Evolutionary conservation across 2,113 vertebrate species (phyloP), one percentile per base, ranked within the genome.

Genomic region (Poicephalus gulielmi): DNA sequence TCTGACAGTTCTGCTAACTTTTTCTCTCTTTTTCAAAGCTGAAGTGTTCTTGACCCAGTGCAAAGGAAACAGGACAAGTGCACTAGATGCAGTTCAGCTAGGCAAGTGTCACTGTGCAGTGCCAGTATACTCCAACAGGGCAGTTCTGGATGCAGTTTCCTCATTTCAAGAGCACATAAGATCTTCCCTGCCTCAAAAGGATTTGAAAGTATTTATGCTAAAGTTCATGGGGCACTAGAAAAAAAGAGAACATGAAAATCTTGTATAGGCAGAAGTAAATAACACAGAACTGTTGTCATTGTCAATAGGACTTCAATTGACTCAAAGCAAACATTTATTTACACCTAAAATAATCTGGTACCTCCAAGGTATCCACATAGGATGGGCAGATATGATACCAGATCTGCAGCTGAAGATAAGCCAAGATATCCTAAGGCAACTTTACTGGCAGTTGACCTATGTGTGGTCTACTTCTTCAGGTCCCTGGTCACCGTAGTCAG

Each of bases 61-160:
- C 17, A 49, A 41, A 35, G 31, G 24, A 66, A 80, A 73, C 2
- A 31, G 31, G 31, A 25, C 37, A 37, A 82, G 17, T 33, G 23
- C 46, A 16, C 13, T 25, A 46, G 52, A 46, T n/a, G 30, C 41
- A 16, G 11, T 44, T 60, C n/a, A 15, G n/a, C 39, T 30, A 60
- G 5, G 28, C 30, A 24, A 46, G 37, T 2, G 1, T 41, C 33
- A 35, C 60, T 2, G 0, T 43, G 27, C 19, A 7, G 35, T 22
- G 27, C 18, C 43, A 28, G 22, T 30, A 6, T 53, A n/a, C 7
- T 16, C 24, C 24, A 52, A 60, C 30, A 60, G 33, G 10, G 55
- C 31, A 49, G 41, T 28, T 77, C 37, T 33, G 66, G 33, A 44
- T 30, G 44, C 33, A 63, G 47, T 52, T 81, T 69, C 41, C 17